A percentile compares a stretch with the other conserved stretches of the same genome.
Conservation (phyloP, 2,888 invertebrate species). For the Drosophila demipolita region DNA sequence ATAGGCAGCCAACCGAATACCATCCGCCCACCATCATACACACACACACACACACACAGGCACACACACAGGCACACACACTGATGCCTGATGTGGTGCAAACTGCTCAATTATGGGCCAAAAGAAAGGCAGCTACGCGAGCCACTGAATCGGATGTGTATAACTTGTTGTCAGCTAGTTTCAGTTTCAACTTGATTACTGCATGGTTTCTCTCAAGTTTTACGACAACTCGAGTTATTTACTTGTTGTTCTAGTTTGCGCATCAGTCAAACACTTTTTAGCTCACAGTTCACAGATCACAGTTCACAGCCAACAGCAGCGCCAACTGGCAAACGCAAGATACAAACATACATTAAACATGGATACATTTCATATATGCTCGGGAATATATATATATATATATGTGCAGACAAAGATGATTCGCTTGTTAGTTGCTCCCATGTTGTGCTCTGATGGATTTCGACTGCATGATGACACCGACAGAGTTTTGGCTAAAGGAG, state of each 20-base stretch:
- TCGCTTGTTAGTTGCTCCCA: not conserved
- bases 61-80: not conserved
- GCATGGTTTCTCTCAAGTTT: conserved; percentile 43
- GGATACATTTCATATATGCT: not conserved
- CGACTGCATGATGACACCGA: not conserved
- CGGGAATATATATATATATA: too few species aligned
- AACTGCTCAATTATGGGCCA: conserved; percentile 76
- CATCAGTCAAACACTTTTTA: conserved; percentile 54
- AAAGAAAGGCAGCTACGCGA: conserved; percentile 30
- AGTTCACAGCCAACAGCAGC: conserved; percentile 6
- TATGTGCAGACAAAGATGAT: not conserved
- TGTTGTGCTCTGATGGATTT: not conserved
- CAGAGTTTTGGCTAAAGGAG: not conserved
- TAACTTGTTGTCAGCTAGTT: conserved; percentile 41
- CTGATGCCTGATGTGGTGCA: conserved; percentile 62
- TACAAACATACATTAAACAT: not conserved
- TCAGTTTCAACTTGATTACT: conserved; percentile 70
- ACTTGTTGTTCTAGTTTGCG: conserved; percentile 41
- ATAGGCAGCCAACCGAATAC: not conserved
- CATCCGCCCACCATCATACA: not conserved
- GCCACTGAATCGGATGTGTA: conserved; percentile 5
- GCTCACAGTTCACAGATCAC: conserved; percentile 21
- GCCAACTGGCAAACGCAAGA: not conserved
- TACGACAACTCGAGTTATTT: conserved; percentile 51
- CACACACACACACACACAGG: not conserved